Percentiles rank a stretch among this genome's conserved stretches.
Evolutionary conservation across 2,797 vertebrate genomes (phyloP).

Genomic region (Cryptoprocta ferox): DNA sequence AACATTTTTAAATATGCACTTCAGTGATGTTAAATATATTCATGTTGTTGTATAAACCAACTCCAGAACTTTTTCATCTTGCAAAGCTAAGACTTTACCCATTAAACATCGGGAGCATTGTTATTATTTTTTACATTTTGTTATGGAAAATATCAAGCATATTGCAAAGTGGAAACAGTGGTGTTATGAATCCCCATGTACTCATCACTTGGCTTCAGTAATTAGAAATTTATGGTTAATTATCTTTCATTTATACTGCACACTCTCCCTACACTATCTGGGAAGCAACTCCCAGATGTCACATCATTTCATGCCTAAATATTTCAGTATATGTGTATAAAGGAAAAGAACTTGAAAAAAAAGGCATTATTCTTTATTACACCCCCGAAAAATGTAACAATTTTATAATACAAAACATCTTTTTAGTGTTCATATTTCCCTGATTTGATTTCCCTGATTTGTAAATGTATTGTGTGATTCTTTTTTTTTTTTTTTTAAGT

Average conservation of each 20-base stretch:
- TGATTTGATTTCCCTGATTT: too few relatives aligned
- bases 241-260: conserved; percentile 22
- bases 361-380: neutral
- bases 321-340: neutral
- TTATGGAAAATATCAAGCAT: neutral
- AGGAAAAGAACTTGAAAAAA: neutral
- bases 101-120: neutral
- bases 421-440: neutral
- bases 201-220: neutral
- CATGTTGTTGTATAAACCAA: neutral
- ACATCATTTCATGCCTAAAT: neutral
- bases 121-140: neutral
- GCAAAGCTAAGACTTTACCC: neutral
- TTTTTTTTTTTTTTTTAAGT: too few relatives aligned
- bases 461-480: too few relatives aligned
- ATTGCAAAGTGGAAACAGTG: neutral
- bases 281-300: neutral
- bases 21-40: neutral
- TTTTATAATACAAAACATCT: neutral
- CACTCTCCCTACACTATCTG: neutral
- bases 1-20: neutral
- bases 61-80: neutral
- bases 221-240: neutral
- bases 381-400: neutral
- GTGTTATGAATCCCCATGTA: neutral